Percentiles rank a stretch among this genome's conserved stretches.
Conservation (phyloP, 2,888 invertebrate species). For the Ichneumoninae sp. region DNA sequence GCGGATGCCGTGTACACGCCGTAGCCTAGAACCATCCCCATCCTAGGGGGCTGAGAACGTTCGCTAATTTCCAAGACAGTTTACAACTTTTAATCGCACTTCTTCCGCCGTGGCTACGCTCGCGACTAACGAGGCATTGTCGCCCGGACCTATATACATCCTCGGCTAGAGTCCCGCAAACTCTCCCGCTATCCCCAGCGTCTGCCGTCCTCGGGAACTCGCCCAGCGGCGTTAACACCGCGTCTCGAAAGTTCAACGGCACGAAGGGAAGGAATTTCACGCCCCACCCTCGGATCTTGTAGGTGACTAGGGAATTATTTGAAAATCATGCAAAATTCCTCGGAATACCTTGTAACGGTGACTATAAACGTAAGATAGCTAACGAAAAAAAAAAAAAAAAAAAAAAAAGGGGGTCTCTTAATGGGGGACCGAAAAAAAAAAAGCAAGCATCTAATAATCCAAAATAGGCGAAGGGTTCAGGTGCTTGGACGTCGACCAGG, state of each 20-base stretch:
- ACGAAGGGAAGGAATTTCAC: slow-evolving; percentile 15
- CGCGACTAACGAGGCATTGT: slow-evolving; percentile 82
- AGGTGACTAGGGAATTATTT: slow-evolving; percentile 37
- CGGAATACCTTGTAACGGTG: slow-evolving; percentile 32
- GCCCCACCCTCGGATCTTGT: slow-evolving; percentile 32
- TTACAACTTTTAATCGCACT: slow-evolving; percentile 80
- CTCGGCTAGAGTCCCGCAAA: slow-evolving; percentile 27
- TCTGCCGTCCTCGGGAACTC: slow-evolving; percentile 37
- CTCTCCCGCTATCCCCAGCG: slow-evolving; percentile 25
- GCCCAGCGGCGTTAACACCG: slow-evolving; percentile 50
- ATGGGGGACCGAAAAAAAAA: background rate
- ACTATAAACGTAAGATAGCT: slow-evolving; percentile 9
- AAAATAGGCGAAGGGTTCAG: background rate
- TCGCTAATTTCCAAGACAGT: slow-evolving; percentile 78
- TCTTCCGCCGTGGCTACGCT: slow-evolving; percentile 75
- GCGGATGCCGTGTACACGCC: slow-evolving; percentile 12
- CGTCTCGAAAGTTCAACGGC: slow-evolving; percentile 46
- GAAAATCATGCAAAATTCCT: slow-evolving; percentile 51
- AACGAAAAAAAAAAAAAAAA: slow-evolving; percentile 1
- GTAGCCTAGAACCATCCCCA: slow-evolving; percentile 24
- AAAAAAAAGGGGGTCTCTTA: too few relatives aligned
- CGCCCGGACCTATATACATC: slow-evolving; percentile 63
- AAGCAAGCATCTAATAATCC: slow-evolving; percentile 39
- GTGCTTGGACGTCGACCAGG: slow-evolving; percentile 23
- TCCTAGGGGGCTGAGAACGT: slow-evolving; percentile 57